Evolutionary conservation across 2,797 vertebrate species (phyloP).

Genomic region (Perodicticus potto): DNA sequence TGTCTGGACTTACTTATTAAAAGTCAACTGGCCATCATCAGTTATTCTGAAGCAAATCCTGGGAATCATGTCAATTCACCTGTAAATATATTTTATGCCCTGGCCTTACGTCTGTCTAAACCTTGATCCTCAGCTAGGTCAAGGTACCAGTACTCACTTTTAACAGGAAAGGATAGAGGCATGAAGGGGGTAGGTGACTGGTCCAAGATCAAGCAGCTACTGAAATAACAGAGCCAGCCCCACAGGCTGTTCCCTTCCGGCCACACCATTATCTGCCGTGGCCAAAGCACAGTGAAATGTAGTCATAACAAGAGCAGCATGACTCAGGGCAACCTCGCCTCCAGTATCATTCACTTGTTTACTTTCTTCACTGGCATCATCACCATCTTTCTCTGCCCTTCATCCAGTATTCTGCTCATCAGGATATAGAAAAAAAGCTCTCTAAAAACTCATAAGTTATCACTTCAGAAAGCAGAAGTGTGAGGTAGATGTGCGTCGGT

Average conservation of each 20-base stretch:
- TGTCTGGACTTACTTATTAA: neutral
- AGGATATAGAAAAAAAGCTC: neutral
- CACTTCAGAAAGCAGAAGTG: neutral
- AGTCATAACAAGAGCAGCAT: neutral
- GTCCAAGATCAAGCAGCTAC: neutral
- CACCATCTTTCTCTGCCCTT: neutral
- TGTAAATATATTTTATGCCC: neutral
- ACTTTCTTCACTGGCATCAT: conserved; percentile 44
- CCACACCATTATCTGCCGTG: neutral
- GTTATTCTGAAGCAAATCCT: conserved; percentile 16
- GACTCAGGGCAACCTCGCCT: conserved; percentile 11
- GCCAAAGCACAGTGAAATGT: conserved; percentile 52
- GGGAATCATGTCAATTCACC: neutral
- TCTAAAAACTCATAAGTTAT: neutral
- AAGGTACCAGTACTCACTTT: neutral
- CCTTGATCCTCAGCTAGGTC: neutral
- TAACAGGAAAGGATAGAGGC: conserved; percentile 34
- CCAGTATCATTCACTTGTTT: conserved; percentile 42
- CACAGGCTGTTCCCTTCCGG: neutral
- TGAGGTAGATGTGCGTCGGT: neutral
- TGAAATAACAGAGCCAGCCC: neutral
- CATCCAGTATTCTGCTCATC: neutral
- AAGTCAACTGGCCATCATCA: neutral
- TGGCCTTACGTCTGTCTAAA: neutral
- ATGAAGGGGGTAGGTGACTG: neutral